These are phyloP conservation scores for Nerophis lumbriciformis DNA, from an alignment of 2,113 vertebrate species.

Conservation along the genomic window DNA sequence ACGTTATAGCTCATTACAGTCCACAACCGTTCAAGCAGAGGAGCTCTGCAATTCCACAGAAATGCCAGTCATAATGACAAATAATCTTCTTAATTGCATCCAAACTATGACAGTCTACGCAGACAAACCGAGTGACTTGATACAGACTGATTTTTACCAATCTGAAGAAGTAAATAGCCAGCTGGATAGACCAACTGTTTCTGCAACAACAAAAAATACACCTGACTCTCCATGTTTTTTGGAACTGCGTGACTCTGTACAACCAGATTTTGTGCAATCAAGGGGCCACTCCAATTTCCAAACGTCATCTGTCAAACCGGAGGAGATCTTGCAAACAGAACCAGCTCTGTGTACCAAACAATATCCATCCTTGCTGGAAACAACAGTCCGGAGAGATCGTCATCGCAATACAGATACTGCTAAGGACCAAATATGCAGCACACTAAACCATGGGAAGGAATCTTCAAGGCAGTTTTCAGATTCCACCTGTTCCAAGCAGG, in stretches of 20 bases:
- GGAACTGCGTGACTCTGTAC: slow-evolving; percentile 17
- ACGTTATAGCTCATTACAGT: neutral
- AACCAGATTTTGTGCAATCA: slow-evolving; percentile 17
- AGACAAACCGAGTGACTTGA: slow-evolving; percentile 12
- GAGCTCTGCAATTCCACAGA: slow-evolving; percentile 7
- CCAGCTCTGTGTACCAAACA: slow-evolving; percentile 5
- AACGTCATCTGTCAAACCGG: slow-evolving; percentile 3
- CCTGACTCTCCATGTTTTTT: slow-evolving; percentile 5
- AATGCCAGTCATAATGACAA: slow-evolving; percentile 12
- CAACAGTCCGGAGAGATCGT: slow-evolving; percentile 12
- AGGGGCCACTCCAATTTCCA: slow-evolving; percentile 5
- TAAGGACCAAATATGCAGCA: slow-evolving; percentile 29
- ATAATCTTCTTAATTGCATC: slow-evolving; percentile 22
- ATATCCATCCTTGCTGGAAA: slow-evolving; percentile 12
- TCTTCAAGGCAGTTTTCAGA: slow-evolving; percentile 24
- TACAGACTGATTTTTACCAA: slow-evolving; percentile 21
- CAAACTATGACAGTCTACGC: slow-evolving; percentile 16
- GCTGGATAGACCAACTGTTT: slow-evolving; percentile 5
- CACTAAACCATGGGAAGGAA: slow-evolving; percentile 23
- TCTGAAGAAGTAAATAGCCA: slow-evolving; percentile 18
- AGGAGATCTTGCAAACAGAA: slow-evolving; percentile 17
- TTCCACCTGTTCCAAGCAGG: slow-evolving; percentile 24
- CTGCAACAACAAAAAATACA: slow-evolving; percentile 18
- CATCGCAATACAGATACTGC: slow-evolving; percentile 11
- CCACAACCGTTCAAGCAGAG: slow-evolving; percentile 19